Conservation (phyloP, 2,888 invertebrate species). For the Drosophila austrosaltans region DNA sequence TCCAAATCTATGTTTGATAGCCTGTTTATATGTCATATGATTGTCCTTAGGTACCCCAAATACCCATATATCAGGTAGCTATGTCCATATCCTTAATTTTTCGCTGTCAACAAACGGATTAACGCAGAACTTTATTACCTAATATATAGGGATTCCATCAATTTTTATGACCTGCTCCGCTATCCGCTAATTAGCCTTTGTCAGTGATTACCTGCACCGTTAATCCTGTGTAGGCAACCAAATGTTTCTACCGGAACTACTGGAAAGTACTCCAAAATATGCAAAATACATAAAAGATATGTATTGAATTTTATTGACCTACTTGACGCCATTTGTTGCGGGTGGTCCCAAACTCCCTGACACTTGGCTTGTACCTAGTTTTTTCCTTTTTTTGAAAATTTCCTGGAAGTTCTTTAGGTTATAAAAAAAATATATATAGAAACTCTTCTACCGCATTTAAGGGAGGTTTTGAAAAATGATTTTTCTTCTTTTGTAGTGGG, state of each 20-base stretch:
- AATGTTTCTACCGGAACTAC: slow-evolving; percentile 67
- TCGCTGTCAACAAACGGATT: slow-evolving; percentile 59
- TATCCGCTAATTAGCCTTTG: slow-evolving; percentile 47
- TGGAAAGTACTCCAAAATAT: slow-evolving; percentile 44
- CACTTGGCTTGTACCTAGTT: slow-evolving; percentile 16
- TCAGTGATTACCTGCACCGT: slow-evolving; percentile 29
- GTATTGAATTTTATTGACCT: slow-evolving; percentile 56
- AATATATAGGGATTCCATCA: slow-evolving; percentile 42
- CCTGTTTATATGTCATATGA: slow-evolving; percentile 60
- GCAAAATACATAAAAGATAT: slow-evolving; percentile 9
- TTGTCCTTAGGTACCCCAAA: background rate
- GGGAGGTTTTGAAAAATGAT: background rate
- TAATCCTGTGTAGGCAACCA: slow-evolving; percentile 19
- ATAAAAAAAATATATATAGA: background rate
- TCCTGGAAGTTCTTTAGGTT: slow-evolving; percentile 39
- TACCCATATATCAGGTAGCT: slow-evolving; percentile 13
- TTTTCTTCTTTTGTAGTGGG: background rate
- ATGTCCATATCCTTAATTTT: background rate
- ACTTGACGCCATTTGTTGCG: slow-evolving; percentile 53
- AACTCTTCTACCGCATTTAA: slow-evolving; percentile 14
- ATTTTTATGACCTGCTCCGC: slow-evolving; percentile 49
- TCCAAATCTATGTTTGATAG: slow-evolving; percentile 38
- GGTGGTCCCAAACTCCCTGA: slow-evolving; percentile 42
- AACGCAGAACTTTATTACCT: slow-evolving; percentile 55
- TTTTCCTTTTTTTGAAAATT: slow-evolving; percentile 39